These are phyloP conservation scores for Globodera ellingtonae DNA, from an alignment of 1,140 invertebrate genomes.

Conservation along the genomic window DNA sequence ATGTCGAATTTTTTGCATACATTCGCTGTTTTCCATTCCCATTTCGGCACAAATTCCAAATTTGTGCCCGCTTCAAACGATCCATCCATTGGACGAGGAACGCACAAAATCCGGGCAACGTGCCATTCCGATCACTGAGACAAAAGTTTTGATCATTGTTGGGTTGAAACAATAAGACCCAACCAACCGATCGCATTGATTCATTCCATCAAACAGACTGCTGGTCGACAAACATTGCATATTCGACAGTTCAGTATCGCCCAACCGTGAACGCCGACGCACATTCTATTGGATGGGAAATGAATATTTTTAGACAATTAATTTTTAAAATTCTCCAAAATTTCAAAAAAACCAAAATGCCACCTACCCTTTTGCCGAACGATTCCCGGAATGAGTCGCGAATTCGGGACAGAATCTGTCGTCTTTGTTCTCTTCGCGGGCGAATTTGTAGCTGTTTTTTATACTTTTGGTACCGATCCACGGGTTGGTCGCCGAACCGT, in stretches of 20 bases:
- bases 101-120: not conserved
- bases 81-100: not conserved
- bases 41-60: not conserved
- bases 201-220: not conserved
- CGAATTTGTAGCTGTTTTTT: not conserved
- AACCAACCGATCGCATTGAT: not conserved
- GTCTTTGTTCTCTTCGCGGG: not conserved
- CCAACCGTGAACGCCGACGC: not conserved
- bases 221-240: not conserved
- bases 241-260: not conserved
- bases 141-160: not conserved
- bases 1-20: not conserved
- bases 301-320: not conserved
- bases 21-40: not conserved
- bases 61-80: not conserved
- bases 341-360: not conserved
- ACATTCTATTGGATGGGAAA: not conserved
- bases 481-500: not conserved
- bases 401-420: not conserved
- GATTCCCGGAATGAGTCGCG: constrained; percentile 10
- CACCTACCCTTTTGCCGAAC: not conserved
- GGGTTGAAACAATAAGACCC: too few species aligned
- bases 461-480: not conserved
- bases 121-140: not conserved
- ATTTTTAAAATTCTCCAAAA: not conserved